phyloP scores from a whole-genome alignment of 53 echinoderm and acorn worm species.

The Crossaster papposus region DNA sequence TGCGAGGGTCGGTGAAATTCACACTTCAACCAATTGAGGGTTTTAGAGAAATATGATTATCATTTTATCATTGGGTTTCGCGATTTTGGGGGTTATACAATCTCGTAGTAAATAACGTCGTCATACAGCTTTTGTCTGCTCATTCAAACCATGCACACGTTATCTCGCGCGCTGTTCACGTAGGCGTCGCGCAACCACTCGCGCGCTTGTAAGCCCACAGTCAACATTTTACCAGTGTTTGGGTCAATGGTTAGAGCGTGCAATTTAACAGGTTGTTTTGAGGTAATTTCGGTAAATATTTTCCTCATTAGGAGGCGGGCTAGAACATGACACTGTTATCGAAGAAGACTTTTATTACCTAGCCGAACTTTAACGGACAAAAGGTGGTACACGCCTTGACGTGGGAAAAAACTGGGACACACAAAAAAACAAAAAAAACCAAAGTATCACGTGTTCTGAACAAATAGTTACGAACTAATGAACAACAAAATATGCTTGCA shows the following conservation, averaged over 20 bases:
- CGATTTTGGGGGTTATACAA: neutral
- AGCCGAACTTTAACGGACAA: conserved; percentile 38
- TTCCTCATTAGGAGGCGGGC: conserved; percentile 19
- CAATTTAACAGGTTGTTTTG: conserved; percentile 46
- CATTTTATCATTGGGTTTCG: neutral
- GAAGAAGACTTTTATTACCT: neutral
- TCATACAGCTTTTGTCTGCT: neutral
- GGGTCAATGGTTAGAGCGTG: neutral
- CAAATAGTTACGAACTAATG: neutral
- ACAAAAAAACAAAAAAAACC: neutral
- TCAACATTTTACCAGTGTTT: conserved; percentile 1
- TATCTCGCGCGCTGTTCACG: neutral
- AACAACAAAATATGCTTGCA: neutral
- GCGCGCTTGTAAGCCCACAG: neutral
- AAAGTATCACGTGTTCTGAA: neutral
- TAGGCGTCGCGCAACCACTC: neutral
- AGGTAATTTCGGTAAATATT: conserved; percentile 45
- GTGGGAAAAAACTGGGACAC: neutral
- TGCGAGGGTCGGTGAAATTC: neutral
- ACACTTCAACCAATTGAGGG: neutral
- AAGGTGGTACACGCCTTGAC: neutral
- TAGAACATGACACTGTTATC: conserved; percentile 6
- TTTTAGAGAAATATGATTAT: neutral
- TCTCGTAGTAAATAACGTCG: neutral
- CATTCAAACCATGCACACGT: conserved; percentile 14